A percentile compares a stretch with the other conserved stretches of the same genome.
These are phyloP conservation scores for Chelonus insularis DNA, from an alignment of 1,140 invertebrate species.

Conservation along the genomic window DNA sequence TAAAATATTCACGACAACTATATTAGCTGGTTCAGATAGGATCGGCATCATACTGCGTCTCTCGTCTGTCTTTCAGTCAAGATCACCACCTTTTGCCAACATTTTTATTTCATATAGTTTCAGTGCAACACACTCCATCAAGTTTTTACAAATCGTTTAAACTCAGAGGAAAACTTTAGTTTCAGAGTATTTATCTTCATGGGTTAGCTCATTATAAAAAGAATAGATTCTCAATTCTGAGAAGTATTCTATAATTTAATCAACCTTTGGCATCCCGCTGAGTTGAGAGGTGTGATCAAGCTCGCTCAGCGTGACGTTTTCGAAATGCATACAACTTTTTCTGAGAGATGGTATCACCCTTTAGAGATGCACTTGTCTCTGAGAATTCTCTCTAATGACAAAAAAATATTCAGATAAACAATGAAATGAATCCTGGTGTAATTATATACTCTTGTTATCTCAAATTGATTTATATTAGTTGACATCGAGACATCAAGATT, in stretches of 20 bases:
- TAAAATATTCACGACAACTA: slow-evolving; percentile 62
- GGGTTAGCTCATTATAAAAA: slow-evolving; percentile 24
- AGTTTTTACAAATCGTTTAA: too few relatives aligned
- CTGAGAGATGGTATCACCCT: not conserved
- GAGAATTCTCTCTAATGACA: not conserved
- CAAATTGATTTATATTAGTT: not conserved
- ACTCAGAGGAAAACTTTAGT: too few relatives aligned
- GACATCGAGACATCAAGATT: not conserved
- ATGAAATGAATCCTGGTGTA: too few relatives aligned
- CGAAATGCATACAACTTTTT: slow-evolving; percentile 5
- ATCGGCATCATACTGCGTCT: slow-evolving; percentile 58
- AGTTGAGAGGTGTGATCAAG: slow-evolving; percentile 36
- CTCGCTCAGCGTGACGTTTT: slow-evolving; percentile 35
- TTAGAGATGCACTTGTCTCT: slow-evolving; percentile 5
- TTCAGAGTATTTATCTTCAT: not conserved
- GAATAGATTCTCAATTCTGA: slow-evolving; percentile 23
- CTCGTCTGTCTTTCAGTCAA: slow-evolving; percentile 39
- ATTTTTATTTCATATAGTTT: not conserved
- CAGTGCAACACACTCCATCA: too few relatives aligned
- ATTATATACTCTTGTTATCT: too few relatives aligned
- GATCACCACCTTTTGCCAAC: slow-evolving; percentile 17
- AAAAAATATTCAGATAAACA: too few relatives aligned
- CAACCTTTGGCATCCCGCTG: slow-evolving; percentile 28
- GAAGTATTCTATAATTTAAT: slow-evolving; percentile 37
- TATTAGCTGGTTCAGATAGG: slow-evolving; percentile 59